Conservation (phyloP, 2,888 invertebrate genomes). For the Torymus auratus region DNA sequence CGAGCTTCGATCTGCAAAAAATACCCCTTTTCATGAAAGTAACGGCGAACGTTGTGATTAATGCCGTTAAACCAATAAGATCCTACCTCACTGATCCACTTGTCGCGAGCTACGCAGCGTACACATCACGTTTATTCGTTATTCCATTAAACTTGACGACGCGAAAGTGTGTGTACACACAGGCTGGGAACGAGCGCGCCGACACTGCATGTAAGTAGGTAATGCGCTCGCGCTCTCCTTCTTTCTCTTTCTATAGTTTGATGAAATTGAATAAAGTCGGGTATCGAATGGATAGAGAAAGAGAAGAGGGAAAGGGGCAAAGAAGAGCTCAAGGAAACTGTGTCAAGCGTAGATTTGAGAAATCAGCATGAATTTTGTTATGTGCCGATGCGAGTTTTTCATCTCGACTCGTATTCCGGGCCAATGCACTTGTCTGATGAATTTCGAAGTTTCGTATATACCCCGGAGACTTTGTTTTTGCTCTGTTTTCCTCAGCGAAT, state of each 20-base stretch:
- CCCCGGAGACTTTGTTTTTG: no score
- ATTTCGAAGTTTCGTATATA: background rate
- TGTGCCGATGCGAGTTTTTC: background rate
- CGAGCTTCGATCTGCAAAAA: no score
- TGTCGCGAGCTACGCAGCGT: no score
- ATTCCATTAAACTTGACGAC: constrained; percentile 8
- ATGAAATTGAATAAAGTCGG: constrained; percentile 32
- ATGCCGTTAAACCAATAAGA: no score
- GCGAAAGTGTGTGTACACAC: background rate
- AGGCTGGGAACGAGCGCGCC: background rate
- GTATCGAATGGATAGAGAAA: constrained; percentile 10
- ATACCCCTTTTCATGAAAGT: no score
- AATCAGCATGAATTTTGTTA: constrained; percentile 26
- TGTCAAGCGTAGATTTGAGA: constrained; percentile 37
- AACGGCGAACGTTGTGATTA: no score
- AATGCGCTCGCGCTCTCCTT: background rate
- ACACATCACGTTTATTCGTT: constrained; percentile 6
- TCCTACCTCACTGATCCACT: no score
- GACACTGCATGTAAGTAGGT: background rate
- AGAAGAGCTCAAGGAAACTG: constrained; percentile 9
- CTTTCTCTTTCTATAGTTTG: constrained; percentile 12
- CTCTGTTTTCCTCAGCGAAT: no score
- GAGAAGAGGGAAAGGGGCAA: background rate
- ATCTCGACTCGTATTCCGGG: background rate
- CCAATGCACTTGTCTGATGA: background rate